Evolutionary conservation across 2,797 vertebrate species (phyloP).

Genomic region (Phalloptychus januarius): DNA sequence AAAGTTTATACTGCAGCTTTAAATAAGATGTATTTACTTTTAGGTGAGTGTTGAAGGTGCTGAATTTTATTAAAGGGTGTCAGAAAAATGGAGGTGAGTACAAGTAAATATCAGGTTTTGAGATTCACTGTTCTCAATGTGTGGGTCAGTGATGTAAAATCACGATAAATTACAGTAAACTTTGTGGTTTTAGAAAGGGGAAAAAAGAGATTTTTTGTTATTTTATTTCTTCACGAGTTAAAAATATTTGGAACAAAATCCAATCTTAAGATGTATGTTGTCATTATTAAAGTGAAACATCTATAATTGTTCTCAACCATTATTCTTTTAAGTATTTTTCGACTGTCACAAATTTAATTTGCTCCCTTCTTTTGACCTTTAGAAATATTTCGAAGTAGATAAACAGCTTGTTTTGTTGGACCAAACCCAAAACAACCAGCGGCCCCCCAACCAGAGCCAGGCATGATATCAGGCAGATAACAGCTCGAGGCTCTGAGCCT

Average conservation of each 20-base stretch:
- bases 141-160: background rate
- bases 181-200: background rate
- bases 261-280: background rate
- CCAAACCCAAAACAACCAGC: background rate
- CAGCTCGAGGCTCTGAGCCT: conserved; percentile 8
- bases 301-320: background rate
- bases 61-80: background rate
- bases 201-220: background rate
- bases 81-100: background rate
- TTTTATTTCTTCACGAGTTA: background rate
- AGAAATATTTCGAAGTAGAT: background rate
- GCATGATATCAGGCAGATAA: background rate
- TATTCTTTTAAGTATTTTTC: background rate
- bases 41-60: background rate
- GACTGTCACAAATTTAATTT: background rate
- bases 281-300: background rate
- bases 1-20: too few relatives aligned
- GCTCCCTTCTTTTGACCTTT: background rate
- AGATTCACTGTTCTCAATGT: background rate
- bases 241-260: background rate
- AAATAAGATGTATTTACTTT: background rate
- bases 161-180: background rate
- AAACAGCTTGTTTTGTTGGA: background rate
- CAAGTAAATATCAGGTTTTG: background rate
- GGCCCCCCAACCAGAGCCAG: background rate